A percentile compares a stretch with the other conserved stretches of the same genome.
Conservation (phyloP, 1,140 invertebrate species). For the Octopus bimaculoides region DNA sequence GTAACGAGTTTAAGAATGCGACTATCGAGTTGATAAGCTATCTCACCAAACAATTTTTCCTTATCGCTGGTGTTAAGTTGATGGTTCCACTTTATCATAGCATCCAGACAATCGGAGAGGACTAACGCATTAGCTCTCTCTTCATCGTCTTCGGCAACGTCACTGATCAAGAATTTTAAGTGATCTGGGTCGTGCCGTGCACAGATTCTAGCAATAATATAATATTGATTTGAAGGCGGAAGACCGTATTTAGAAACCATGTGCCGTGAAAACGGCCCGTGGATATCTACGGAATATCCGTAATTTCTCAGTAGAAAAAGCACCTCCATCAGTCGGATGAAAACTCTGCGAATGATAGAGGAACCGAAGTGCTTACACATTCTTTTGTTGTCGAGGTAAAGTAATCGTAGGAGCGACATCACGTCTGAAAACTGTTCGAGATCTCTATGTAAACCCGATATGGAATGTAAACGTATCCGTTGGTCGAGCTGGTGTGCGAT, state of each 20-base stretch:
- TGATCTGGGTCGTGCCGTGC: neutral
- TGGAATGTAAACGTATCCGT: neutral
- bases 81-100: neutral
- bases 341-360: neutral
- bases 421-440: neutral
- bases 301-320: neutral
- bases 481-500: neutral
- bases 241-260: neutral
- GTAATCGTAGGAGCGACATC: neutral
- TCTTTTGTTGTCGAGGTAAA: neutral
- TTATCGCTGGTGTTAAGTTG: neutral
- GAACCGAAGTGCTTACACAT: neutral
- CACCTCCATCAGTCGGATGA: neutral
- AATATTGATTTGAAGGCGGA: neutral
- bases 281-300: neutral
- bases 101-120: neutral
- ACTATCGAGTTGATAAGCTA: neutral
- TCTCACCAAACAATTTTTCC: constrained; percentile 4
- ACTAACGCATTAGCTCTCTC: neutral
- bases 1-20: neutral
- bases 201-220: neutral
- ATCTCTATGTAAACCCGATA: neutral
- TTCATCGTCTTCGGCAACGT: neutral
- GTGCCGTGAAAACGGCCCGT: neutral
- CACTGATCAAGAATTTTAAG: neutral